These are phyloP conservation scores for Pachyrhynchus sulphureomaculatus DNA, from an alignment of 1,140 invertebrate species.

Conservation along the genomic window DNA sequence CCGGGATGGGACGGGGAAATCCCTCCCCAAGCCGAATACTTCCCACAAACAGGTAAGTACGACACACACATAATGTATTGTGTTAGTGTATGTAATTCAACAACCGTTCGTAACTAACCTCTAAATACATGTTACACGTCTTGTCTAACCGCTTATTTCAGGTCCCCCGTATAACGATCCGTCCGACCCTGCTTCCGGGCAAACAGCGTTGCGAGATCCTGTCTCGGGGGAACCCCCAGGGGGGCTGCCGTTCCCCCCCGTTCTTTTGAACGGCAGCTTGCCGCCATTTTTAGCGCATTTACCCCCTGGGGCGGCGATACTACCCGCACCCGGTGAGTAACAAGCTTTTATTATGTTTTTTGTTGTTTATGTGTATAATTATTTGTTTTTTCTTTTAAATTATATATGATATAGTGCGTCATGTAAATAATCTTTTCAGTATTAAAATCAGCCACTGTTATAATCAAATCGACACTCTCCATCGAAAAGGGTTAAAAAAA, in stretches of 20 bases:
- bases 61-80: not conserved
- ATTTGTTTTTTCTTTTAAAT: too few species aligned
- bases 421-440: too few species aligned
- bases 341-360: not conserved
- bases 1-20: constrained; percentile 35
- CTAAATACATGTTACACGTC: not conserved
- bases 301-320: constrained; percentile 68
- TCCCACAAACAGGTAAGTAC: constrained; percentile 42
- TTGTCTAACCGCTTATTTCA: constrained; percentile 1
- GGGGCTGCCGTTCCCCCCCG: constrained; percentile 55
- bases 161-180: constrained; percentile 54
- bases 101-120: not conserved
- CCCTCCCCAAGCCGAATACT: constrained; percentile 38
- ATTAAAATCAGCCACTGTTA: too few species aligned
- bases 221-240: constrained; percentile 53
- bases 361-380: not conserved
- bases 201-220: constrained; percentile 61
- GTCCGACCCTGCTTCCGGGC: constrained; percentile 63
- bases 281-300: constrained; percentile 54
- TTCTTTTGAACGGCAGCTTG: constrained; percentile 51
- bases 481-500: too few species aligned
- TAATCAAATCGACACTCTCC: too few species aligned
- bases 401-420: too few species aligned
- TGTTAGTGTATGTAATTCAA: not conserved
- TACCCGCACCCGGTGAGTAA: constrained; percentile 61